A percentile compares a stretch with the other conserved stretches of the same genome.
Conservation (phyloP, 2,113 vertebrate genomes). For the Gopherus evgoodei region DNA sequence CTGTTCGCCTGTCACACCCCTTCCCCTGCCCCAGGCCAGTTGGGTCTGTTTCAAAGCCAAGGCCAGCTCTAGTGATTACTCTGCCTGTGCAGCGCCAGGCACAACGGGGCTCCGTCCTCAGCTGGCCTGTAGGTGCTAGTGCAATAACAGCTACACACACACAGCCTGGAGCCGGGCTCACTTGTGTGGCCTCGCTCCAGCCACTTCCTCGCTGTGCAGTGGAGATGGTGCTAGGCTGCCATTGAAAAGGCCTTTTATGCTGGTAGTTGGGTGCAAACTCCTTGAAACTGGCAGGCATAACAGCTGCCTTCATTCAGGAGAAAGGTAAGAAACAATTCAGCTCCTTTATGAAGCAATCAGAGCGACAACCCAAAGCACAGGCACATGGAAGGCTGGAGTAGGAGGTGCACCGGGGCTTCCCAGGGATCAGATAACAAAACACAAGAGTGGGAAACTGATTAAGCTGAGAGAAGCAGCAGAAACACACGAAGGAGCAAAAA, state of each 20-base stretch:
- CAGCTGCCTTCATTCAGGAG: neutral
- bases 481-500: neutral
- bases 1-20: neutral
- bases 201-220: neutral
- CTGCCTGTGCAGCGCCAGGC: no score
- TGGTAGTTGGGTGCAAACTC: no score
- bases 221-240: neutral
- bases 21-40: neutral
- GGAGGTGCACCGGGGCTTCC: neutral
- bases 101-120: neutral
- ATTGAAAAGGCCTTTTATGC: neutral
- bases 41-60: neutral
- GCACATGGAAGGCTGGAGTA: neutral
- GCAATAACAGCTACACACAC: neutral
- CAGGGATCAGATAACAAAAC: neutral
- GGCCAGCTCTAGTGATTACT: no score
- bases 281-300: neutral
- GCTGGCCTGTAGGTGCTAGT: neutral
- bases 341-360: neutral
- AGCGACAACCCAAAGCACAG: neutral
- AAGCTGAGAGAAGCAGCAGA: neutral
- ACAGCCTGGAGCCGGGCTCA: neutral
- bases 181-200: no score
- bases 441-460: neutral
- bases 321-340: neutral